Evolutionary conservation across 1,140 invertebrate species (phyloP), one percentile per base, ranked within the genome.

Genomic region (Pseudachorutes palmiensis): DNA sequence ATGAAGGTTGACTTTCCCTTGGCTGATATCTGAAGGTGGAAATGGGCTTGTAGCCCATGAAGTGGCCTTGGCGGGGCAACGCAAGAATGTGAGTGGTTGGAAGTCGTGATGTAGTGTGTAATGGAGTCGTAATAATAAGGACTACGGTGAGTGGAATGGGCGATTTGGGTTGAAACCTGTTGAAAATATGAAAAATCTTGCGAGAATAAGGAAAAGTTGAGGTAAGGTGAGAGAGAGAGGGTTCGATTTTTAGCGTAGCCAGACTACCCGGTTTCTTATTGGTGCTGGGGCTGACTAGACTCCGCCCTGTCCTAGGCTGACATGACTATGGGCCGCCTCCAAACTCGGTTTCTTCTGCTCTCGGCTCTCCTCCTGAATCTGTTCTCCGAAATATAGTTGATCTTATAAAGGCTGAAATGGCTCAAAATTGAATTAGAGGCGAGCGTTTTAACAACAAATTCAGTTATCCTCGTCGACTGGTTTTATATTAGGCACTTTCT

Each of bases 351-450:
- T 45, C n/a, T n/a, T n/a, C n/a, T 49, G 48, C 64, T 65, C 66
- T 28, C 55, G 65, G 63, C 60, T 67, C 60, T 30, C 26, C n/a
- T 63, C 32, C 32, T 60, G 36, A 31, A 48, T 30, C 66, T 63
- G 22, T 9, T 33, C 48, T 33, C 30, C 45, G 60, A 55, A 68
- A 72, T 72, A 72, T 70, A 72, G 71, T 55, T 66, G 66, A 67
- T 70, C 72, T 73, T 73, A 73, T 73, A 73, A 73, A 73, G 67
- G 68, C 68, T 64, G 67, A 73, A 73, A 73, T 73, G 72, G 58
- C 63, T 73, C 72, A 73, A 73, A 73, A 73, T 73, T 73, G 72
- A 73, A 73, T 73, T 73, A 73, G 72, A 73, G 72, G 69, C 72
- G 69, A 70, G 67, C 72, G 72, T 73, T 73, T 73, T 73, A 73